phyloP scores from a whole-genome alignment of 1,140 invertebrate genomes.

The Oedothorax gibbosus region DNA sequence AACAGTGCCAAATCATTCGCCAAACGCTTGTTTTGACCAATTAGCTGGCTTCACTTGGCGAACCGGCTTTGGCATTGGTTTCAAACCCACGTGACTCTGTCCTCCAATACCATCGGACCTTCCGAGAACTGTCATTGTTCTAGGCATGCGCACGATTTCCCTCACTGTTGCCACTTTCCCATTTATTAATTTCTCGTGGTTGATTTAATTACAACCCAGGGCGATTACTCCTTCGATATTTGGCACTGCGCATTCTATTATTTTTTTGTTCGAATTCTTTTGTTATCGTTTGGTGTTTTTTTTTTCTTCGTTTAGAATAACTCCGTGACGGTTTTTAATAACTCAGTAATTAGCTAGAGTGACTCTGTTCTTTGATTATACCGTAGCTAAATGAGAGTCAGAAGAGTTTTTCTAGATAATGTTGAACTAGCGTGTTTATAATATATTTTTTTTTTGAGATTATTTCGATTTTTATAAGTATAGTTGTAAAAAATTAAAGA shows the following conservation, averaged over 20 bases:
- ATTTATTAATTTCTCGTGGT: conserved; percentile 47
- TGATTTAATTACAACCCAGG: conserved; percentile 52
- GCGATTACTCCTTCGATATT: conserved; percentile 30
- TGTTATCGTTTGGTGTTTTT: background rate
- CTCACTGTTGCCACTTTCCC: background rate
- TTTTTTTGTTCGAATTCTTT: conserved; percentile 2
- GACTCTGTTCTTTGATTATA: conserved; percentile 34
- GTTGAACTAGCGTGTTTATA: background rate
- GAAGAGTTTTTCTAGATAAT: background rate
- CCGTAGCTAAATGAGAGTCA: background rate
- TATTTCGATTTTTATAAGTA: no score
- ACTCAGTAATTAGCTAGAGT: conserved; percentile 46
- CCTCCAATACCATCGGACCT: no score
- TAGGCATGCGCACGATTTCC: no score
- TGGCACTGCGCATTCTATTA: conserved; percentile 14
- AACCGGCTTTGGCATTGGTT: no score
- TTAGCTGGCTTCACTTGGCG: no score
- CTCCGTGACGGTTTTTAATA: conserved; percentile 37
- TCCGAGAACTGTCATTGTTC: no score
- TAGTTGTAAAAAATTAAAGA: no score
- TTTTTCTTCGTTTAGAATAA: background rate
- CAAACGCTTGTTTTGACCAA: no score
- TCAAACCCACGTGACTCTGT: no score
- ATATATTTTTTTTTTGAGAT: background rate
- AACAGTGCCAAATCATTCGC: no score